Base-by-base conservation (phyloP, 2,113 vertebrate species). In the Paralichthys olivaceus region DNA sequence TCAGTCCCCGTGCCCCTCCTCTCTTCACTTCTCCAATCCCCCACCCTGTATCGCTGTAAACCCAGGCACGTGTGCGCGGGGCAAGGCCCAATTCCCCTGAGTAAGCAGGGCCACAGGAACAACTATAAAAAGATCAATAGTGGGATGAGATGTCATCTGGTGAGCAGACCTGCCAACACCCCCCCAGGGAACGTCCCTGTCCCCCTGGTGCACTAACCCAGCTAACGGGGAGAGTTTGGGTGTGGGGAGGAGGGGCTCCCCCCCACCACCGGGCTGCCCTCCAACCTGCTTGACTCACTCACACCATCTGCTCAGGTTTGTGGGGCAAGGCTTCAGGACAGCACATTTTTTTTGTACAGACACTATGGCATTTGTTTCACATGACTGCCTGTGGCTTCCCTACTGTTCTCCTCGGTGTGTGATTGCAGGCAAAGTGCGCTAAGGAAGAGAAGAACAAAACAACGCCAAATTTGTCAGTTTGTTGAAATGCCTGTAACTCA, bases 71-170 rank as follows among this genome's bases (percentile, higher is more conserved):
- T 89, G 91, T 26, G 13, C 72, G 51, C 63, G 55, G 71, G 79
- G 69, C 71, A 51, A 20, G 61, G 71, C 82, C 65, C 77, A 83
- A 86, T 86, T 86, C 92, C 88, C 85, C 72, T 1, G 82, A 87
- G 89, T 79, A 72, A 68, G 76, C 84, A 86, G 14, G 77, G 70
- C 75, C 83, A 67, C 72, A 58, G 75, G 82, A 87, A 68, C 77
- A 76, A 80, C 87, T 85, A 88, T 90, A 88, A 92, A 91, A 92
- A 90, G 90, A 93, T 94, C 93, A 93, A 93, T 94, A 92, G 71
- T 76, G 75, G 69, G 84, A 88, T 91, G 84, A 91, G 84, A 92
- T 91, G 93, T 94, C 93, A 94, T 93, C 93, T 94, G 93, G 89
- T 92, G 89, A 90, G 91, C 91, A 90, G 91, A 83, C 84, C 86